Conservation (phyloP, 2,797 vertebrate genomes). For the Arvicola amphibius region DNA sequence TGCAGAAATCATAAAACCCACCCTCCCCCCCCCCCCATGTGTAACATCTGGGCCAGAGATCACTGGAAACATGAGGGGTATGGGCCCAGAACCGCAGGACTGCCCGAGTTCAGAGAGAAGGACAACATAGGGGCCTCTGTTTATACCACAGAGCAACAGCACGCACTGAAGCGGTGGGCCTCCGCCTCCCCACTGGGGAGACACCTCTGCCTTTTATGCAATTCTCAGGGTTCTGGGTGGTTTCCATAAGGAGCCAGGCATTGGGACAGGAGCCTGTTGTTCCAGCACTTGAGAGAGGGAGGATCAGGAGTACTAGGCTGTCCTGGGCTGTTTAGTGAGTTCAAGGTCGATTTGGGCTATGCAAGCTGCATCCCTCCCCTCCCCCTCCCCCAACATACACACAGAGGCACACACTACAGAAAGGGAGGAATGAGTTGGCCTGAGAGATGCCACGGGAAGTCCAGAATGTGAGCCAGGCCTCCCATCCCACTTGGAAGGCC, state of each 20-base stretch:
- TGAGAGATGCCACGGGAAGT: no score
- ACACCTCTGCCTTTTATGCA: background rate
- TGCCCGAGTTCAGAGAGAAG: background rate
- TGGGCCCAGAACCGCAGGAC: no score
- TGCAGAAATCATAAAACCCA: background rate
- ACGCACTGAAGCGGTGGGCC: background rate
- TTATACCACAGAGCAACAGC: background rate
- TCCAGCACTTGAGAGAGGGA: background rate
- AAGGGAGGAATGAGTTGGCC: background rate
- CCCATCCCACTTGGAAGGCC: background rate
- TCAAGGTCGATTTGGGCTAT: background rate
- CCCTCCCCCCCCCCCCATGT: no score
- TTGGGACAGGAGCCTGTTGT: background rate
- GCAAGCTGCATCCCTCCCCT: no score
- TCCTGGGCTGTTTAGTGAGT: background rate
- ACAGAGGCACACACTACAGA: background rate
- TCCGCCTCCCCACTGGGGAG: background rate
- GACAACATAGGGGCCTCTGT: no score
- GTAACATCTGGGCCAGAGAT: background rate
- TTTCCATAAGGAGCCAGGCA: background rate
- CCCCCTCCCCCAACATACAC: background rate
- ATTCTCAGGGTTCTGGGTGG: background rate
- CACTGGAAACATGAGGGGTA: background rate
- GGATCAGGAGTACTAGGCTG: background rate
- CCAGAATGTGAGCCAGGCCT: background rate